phyloP scores from a whole-genome alignment of 2,797 vertebrate genomes.

The Petrocephalus sullivani region DNA sequence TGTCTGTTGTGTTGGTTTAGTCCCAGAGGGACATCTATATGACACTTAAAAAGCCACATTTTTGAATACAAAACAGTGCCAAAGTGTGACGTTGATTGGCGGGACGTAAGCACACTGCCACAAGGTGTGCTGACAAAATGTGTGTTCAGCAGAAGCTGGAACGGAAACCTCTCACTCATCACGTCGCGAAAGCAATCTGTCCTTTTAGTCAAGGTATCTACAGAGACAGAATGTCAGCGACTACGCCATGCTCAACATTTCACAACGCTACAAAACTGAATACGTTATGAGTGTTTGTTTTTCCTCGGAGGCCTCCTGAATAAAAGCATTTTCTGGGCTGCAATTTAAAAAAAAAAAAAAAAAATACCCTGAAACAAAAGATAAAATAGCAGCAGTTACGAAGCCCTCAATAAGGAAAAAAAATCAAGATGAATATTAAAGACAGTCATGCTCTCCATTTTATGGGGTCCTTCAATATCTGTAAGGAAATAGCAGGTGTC shows the following conservation, averaged over 20 bases:
- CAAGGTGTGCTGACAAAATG: constrained; percentile 22
- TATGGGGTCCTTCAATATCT: constrained; percentile 56
- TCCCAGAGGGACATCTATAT: not conserved
- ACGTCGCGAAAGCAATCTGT: constrained; percentile 28
- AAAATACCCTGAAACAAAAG: not conserved
- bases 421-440: constrained; percentile 11
- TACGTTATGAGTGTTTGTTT: not conserved
- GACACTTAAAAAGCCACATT: not conserved
- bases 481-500: constrained; percentile 56
- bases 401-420: not conserved
- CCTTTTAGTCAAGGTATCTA: constrained; percentile 19
- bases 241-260: not conserved
- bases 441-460: constrained; percentile 29
- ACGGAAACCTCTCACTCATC: constrained; percentile 27
- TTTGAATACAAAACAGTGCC: constrained; percentile 30
- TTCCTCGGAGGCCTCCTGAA: not conserved
- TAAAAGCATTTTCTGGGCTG: not conserved
- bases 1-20: not conserved
- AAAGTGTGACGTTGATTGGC: constrained; percentile 34
- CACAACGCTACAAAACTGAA: not conserved
- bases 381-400: not conserved
- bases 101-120: constrained; percentile 22
- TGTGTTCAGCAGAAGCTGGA: constrained; percentile 29
- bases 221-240: constrained; percentile 3
- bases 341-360: not conserved